Base-by-base conservation (phyloP, 2,113 vertebrate genomes). In the Barnardius zonarius region DNA sequence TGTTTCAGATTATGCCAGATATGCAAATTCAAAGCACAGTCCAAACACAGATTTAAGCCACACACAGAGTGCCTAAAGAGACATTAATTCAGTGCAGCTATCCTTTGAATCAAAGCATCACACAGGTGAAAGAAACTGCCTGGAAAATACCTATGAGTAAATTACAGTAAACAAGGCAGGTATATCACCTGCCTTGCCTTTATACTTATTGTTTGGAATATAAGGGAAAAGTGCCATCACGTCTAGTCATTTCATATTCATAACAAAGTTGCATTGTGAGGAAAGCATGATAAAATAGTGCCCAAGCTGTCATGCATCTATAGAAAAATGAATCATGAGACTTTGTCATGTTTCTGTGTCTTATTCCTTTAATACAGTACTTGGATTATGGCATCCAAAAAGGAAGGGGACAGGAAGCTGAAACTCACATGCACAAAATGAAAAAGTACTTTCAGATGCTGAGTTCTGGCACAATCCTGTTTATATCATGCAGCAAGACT, bases 161-260 rank as follows among this genome's bases (percentile, higher is more conserved):
- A 5, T 22, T 59, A 46, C 10, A 46, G 7, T 11, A 59, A 76
- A 30, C 13, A 83, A 52, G 39, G 39, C 39, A 39, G 39, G 39
- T 10, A 10, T 39, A 39, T 39, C 39, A 39, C 39, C 39, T 39
- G 51, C 18, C 39, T 73, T 68, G 9, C 20, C n/a, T 88, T 44
- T 44, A 54, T 48, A 13, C 9, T 54, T 66, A 23, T 2, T 44
- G 12, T 16, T 66, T n/a, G 28, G 13, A 81, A 49, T 67, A 67
- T 0, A 57, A 9, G 5, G 5, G 11, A 1, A 33, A 73, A 66
- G 43, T 35, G 6, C 1, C 9, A 30, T 77, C 39, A 28, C 22
- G 2, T 30, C 64, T 44, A 49, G 10, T n/a, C 6, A 63, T 70
- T 57, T 74, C 27, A 17, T 51, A 48, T 16, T 73, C 63, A 39